Evolutionary conservation across 2,797 vertebrate genomes (phyloP).

Genomic region (Podarcis siculus): DNA sequence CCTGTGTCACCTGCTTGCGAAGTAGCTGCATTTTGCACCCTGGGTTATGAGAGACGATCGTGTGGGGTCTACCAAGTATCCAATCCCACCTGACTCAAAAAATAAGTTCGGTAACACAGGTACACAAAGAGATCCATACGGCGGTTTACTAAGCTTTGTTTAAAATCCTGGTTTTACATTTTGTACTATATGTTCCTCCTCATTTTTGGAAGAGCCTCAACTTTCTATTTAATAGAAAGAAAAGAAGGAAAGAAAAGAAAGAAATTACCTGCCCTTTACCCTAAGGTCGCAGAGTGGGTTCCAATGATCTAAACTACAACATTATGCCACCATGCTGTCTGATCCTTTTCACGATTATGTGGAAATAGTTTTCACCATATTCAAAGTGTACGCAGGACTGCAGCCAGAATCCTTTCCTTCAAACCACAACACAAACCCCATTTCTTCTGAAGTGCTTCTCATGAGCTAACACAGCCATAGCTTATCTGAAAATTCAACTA

Average conservation of each 20-base stretch:
- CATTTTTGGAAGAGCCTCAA: background rate
- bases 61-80: background rate
- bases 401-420: background rate
- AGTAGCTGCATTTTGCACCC: background rate
- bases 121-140: background rate
- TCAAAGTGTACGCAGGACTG: background rate
- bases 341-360: background rate
- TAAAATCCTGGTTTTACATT: background rate
- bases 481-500: background rate
- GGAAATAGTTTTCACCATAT: background rate
- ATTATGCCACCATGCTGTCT: background rate
- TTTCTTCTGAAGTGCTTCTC: background rate
- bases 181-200: background rate
- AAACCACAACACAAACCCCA: background rate
- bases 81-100: background rate
- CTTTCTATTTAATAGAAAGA: background rate
- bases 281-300: too few relatives aligned
- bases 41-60: too few relatives aligned
- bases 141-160: background rate
- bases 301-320: too few relatives aligned
- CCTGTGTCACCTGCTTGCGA: too few relatives aligned
- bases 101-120: background rate
- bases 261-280: too few relatives aligned
- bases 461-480: background rate
- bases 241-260: too few relatives aligned